These are phyloP conservation scores for Vireo griseus DNA, from an alignment of 2,797 vertebrate genomes.

Conservation along the genomic window DNA sequence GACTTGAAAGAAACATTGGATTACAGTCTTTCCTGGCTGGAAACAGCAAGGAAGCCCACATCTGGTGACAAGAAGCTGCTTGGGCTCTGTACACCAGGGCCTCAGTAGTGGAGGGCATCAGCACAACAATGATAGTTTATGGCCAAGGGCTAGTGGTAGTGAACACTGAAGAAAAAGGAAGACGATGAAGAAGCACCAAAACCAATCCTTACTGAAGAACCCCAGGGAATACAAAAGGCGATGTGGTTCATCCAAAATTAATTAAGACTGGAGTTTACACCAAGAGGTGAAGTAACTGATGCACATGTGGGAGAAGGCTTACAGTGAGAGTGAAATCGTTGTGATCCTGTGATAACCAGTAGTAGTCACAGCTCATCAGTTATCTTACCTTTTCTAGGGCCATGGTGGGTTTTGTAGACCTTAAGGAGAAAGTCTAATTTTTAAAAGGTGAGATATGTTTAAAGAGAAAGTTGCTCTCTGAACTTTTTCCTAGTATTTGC, in stretches of 20 bases:
- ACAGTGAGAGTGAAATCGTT: accelerated
- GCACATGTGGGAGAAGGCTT: background rate
- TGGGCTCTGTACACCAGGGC: background rate
- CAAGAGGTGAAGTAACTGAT: background rate
- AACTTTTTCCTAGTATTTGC: background rate
- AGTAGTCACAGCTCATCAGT: background rate
- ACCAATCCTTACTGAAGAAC: background rate
- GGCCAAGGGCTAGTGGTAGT: background rate
- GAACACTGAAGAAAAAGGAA: background rate
- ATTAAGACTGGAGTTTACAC: background rate
- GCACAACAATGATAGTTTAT: background rate
- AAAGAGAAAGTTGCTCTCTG: background rate
- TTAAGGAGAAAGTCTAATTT: background rate
- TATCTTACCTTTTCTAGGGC: background rate
- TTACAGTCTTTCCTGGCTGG: background rate
- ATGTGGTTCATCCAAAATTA: accelerated
- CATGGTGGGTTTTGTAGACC: background rate
- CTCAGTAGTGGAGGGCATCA: background rate
- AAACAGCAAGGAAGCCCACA: background rate
- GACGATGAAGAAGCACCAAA: background rate
- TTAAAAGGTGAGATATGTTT: background rate
- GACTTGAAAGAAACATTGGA: background rate
- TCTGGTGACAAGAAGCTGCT: background rate
- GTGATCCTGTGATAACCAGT: background rate
- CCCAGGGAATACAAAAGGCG: background rate